Conservation (phyloP, 2,113 vertebrate genomes). For the Oryzias celebensis region DNA sequence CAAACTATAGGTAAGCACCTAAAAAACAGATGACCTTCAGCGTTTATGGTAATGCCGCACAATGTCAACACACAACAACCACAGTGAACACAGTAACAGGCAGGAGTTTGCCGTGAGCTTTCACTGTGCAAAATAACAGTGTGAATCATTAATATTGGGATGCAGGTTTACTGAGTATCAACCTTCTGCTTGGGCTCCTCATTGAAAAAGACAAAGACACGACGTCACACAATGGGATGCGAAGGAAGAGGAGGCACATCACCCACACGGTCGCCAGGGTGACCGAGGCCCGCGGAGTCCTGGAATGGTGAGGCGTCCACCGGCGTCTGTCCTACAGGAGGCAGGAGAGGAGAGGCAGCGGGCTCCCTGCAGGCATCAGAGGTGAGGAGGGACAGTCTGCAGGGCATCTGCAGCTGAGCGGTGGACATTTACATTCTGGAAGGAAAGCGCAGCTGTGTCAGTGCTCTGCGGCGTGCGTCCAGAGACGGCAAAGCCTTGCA, state of each 20-base stretch:
- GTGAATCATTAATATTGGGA: not conserved
- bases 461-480: not conserved
- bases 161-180: too few relatives aligned
- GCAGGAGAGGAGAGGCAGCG: not conserved
- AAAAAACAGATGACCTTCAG: conserved; percentile 13
- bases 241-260: conserved; percentile 21
- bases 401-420: conserved; percentile 84
- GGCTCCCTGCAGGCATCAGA: conserved; percentile 63
- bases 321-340: not conserved
- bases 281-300: not conserved
- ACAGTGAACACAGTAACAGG: conserved; percentile 2
- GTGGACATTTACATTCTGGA: conserved; percentile 86
- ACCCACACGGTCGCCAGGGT: conserved; percentile 12
- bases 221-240: not conserved
- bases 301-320: not conserved
- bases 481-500: too few relatives aligned
- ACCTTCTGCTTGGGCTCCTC: not conserved
- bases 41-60: conserved; percentile 12
- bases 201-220: not conserved
- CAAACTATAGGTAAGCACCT: conserved; percentile 22
- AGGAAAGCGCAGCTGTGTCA: conserved; percentile 47
- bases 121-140: conserved; percentile 8
- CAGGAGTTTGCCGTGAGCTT: conserved; percentile 2
- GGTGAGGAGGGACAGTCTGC: conserved; percentile 85
- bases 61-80: conserved; percentile 14